Evolutionary conservation across 53 echinoderm and acorn worm genomes (phyloP).

Genomic region (Temnopleurus reevesii): DNA sequence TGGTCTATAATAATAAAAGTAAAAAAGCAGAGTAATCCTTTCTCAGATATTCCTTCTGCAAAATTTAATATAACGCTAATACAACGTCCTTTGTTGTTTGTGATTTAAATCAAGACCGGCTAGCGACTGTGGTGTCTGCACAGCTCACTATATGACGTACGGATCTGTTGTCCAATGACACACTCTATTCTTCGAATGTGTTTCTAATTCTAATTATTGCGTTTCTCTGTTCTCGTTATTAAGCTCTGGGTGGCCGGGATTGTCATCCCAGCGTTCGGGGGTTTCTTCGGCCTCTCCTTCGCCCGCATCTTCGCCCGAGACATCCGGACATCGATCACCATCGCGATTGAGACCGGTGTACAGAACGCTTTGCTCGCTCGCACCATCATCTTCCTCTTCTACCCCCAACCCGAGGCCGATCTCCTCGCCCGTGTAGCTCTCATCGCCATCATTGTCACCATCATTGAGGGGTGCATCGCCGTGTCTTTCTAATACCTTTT

Average conservation of each 20-base stretch:
- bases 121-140: too few relatives aligned
- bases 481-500: constrained; percentile 42
- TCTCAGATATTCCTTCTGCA: too few relatives aligned
- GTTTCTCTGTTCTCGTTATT: background rate
- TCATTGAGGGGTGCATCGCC: constrained; percentile 67
- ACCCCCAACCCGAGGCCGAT: constrained; percentile 87
- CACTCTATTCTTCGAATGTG: too few relatives aligned
- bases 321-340: constrained; percentile 71
- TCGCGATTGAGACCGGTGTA: constrained; percentile 91
- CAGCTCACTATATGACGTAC: too few relatives aligned
- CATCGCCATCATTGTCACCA: constrained; percentile 66
- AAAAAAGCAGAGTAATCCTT: too few relatives aligned
- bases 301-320: constrained; percentile 74
- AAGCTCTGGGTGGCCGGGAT: constrained; percentile 74
- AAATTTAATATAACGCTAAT: too few relatives aligned
- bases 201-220: too few relatives aligned
- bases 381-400: constrained; percentile 76
- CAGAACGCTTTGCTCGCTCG: constrained; percentile 89
- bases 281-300: constrained; percentile 78
- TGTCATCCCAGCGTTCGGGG: constrained; percentile 69
- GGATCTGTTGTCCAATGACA: too few relatives aligned
- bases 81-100: too few relatives aligned
- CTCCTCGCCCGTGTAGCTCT: constrained; percentile 77
- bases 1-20: too few relatives aligned
- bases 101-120: too few relatives aligned